Base-by-base conservation (phyloP, 1,140 invertebrate species). In the Acromyrmex charruanus region DNA sequence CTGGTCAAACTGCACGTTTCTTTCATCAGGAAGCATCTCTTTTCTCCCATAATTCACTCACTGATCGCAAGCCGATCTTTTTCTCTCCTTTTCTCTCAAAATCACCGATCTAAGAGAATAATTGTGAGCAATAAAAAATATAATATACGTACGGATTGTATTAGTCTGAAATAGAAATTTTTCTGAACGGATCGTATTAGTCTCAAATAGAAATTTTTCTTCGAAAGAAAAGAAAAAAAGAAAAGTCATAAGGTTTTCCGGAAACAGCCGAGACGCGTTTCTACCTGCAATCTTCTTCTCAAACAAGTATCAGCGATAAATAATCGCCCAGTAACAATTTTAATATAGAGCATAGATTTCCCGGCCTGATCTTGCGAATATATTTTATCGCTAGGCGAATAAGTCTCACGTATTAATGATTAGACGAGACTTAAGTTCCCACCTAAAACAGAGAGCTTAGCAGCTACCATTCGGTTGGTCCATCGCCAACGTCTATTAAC, bases 321-420 rank as follows among this genome's bases (percentile, higher is more conserved):
- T 58, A 65, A 79, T 31, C n/a, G 35, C n/a, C n/a, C 25, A 39
- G 6, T 28, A 55, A 81, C 21, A 39, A 69, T 49, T 25, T 14
- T 69, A 81, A 81, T 6, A 18, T 35, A n/a, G n/a, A 6, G 35
- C 51, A 25, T 14, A 58, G 21, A 58, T 59, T 2, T 81, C 21
- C 35, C 31, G 14, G 49, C 31, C 31, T 49, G 25, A 84, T 74
- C 55, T 69, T 58, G 65, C 51, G 65, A 25, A 55, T 71, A 9
- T 79, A 53, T 55, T 28, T 21, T 21, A 14, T 81, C n/a, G 39
- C 39, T 39, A 58, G n/a, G 31, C 14, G n/a, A 81, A 71, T 81
- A 71, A 81, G 4, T 69, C 31, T 71, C 31, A 25, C 51, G 65
- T n/a, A 69, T 69, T 69, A 81, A 69, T 44, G 16, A 44, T 61